phyloP scores from a whole-genome alignment of 2,113 vertebrate species.

The Nycticorax nycticorax region DNA sequence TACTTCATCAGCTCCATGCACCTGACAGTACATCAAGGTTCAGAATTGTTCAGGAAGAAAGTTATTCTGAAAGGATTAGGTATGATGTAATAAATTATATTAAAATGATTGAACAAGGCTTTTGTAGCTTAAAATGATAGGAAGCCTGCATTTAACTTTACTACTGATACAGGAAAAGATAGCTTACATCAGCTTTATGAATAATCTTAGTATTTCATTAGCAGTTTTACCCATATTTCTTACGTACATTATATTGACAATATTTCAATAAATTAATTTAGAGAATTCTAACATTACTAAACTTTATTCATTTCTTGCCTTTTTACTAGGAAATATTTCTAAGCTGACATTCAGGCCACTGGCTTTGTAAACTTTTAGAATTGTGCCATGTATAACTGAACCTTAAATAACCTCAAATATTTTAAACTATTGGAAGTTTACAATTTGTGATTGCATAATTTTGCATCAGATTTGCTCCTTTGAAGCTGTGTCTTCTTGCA shows the following conservation, averaged over 20 bases:
- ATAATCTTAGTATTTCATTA: background rate
- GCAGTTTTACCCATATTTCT: background rate
- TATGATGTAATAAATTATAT: slow-evolving; percentile 5
- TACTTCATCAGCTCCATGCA: background rate
- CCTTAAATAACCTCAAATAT: background rate
- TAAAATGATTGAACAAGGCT: background rate
- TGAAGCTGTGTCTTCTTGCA: background rate
- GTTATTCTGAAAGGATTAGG: slow-evolving; percentile 10
- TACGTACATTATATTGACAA: background rate
- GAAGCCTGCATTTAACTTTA: background rate
- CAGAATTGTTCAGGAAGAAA: slow-evolving; percentile 2
- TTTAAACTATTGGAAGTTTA: background rate
- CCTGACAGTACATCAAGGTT: background rate
- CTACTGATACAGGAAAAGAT: background rate
- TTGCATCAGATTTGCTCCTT: background rate
- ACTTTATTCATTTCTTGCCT: background rate
- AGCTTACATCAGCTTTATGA: background rate
- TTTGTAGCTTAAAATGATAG: background rate
- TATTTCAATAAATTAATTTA: background rate
- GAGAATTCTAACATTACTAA: background rate
- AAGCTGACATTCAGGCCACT: background rate
- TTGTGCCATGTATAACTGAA: background rate
- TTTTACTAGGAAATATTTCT: background rate
- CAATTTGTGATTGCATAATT: background rate
- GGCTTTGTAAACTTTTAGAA: background rate